Evolutionary conservation across 2,888 invertebrate species (phyloP).

Genomic region (Candidula unifasciata): DNA sequence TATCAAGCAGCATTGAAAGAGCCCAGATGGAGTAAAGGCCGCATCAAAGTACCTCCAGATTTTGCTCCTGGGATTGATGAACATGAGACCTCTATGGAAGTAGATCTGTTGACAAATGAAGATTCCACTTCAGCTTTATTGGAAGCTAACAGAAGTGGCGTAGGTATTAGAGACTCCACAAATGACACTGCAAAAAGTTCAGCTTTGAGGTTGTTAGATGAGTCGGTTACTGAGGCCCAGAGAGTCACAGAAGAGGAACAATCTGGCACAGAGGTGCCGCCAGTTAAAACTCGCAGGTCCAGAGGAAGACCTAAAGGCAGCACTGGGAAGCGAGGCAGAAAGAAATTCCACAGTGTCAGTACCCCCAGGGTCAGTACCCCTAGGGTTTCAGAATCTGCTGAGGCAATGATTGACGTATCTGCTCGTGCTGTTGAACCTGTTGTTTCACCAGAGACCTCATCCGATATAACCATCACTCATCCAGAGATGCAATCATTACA

Average conservation of each 20-base stretch:
- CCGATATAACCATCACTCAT: not conserved
- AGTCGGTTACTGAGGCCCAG: not conserved
- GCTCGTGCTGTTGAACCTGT: not conserved
- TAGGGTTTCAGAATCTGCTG: not conserved
- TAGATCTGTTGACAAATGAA: not conserved
- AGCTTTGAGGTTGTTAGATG: not conserved
- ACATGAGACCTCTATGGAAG: not conserved
- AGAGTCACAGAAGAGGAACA: not conserved
- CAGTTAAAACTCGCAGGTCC: slow-evolving; percentile 21
- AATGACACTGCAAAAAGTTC: too few species aligned
- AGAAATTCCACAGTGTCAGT: not conserved
- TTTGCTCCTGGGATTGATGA: not conserved
- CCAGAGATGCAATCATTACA: not conserved
- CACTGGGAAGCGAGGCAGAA: not conserved
- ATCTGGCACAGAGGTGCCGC: not conserved
- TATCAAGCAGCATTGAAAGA: not conserved
- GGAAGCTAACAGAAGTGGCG: not conserved
- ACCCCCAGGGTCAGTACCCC: not conserved
- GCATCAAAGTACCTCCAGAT: not conserved
- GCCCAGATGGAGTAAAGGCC: not conserved
- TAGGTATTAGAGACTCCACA: not conserved
- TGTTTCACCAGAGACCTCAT: slow-evolving; percentile 5
- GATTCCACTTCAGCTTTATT: not conserved
- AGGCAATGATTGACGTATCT: not conserved
- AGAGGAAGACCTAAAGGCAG: slow-evolving; percentile 16